Evolutionary conservation across 2,113 vertebrate genomes (phyloP).

Genomic region (Erythrolamprus reginae): DNA sequence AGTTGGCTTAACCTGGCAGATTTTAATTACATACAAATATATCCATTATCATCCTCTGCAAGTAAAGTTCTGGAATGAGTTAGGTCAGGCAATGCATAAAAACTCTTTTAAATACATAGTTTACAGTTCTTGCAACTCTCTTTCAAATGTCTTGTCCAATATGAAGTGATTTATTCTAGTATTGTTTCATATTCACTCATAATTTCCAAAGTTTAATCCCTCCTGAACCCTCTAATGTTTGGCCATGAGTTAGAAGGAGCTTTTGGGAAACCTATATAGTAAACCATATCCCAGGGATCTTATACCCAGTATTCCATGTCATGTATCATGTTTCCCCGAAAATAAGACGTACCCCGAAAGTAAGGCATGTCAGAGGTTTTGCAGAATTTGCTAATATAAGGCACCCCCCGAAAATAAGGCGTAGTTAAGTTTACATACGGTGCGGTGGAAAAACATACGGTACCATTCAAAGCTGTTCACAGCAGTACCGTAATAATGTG

Average conservation of each 20-base stretch:
- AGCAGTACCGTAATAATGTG: no score
- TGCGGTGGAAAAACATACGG: no score
- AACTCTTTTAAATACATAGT: neutral
- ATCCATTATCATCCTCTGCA: neutral
- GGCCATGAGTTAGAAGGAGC: neutral
- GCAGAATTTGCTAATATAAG: no score
- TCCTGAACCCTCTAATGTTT: neutral
- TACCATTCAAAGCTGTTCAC: no score
- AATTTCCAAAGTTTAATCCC: neutral
- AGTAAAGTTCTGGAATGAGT: neutral
- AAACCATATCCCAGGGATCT: neutral
- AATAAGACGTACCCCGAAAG: no score
- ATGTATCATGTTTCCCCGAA: no score
- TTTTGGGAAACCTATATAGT: neutral
- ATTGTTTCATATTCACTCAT: neutral
- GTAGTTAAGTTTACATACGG: no score
- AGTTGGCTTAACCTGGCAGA: neutral
- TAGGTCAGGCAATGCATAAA: neutral
- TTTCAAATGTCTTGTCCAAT: neutral
- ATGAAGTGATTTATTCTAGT: neutral
- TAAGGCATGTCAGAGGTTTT: no score
- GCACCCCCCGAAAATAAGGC: no score
- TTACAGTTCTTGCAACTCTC: neutral
- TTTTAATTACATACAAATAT: neutral
- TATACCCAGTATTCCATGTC: neutral